These are phyloP conservation scores for Trichacis sp. DNA, from an alignment of 2,888 invertebrate genomes.

Conservation along the genomic window DNA sequence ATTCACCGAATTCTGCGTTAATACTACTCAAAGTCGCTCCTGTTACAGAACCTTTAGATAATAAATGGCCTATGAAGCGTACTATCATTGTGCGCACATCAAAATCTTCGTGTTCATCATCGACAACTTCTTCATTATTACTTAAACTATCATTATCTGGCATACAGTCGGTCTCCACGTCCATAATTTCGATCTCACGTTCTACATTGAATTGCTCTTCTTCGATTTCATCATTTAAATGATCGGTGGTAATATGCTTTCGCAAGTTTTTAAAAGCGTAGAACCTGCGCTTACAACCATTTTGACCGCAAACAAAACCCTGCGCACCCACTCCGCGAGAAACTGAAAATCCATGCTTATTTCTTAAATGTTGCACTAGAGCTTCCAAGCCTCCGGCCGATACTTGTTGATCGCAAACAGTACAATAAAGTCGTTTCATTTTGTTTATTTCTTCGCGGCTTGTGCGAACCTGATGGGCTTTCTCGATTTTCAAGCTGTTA, in stretches of 20 bases:
- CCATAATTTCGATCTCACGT: too few relatives aligned
- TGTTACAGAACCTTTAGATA: constrained; percentile 21
- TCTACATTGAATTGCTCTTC: background rate
- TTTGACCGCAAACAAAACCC: constrained; percentile 14
- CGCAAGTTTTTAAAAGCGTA: constrained; percentile 10
- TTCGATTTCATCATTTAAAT: background rate
- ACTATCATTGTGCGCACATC: constrained; percentile 1
- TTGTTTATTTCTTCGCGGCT: too few relatives aligned
- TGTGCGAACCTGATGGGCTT: too few relatives aligned
- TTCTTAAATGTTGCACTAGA: constrained; percentile 10
- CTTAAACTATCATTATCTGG: background rate
- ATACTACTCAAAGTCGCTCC: constrained; percentile 6
- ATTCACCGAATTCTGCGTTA: constrained; percentile 17
- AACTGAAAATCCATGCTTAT: background rate
- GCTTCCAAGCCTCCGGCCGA: constrained; percentile 5
- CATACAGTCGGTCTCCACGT: background rate
- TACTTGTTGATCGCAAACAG: constrained; percentile 6
- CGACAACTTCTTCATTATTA: background rate
- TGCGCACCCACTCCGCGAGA: constrained; percentile 7
- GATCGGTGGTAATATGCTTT: constrained; percentile 4
- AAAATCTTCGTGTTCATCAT: background rate
- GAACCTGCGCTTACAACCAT: constrained; percentile 3
- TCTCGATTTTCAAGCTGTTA: too few relatives aligned
- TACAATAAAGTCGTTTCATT: constrained; percentile 5
- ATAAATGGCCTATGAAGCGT: constrained; percentile 12